Base-by-base conservation (phyloP, 1,140 invertebrate species). In the Metaphire vulgaris region DNA sequence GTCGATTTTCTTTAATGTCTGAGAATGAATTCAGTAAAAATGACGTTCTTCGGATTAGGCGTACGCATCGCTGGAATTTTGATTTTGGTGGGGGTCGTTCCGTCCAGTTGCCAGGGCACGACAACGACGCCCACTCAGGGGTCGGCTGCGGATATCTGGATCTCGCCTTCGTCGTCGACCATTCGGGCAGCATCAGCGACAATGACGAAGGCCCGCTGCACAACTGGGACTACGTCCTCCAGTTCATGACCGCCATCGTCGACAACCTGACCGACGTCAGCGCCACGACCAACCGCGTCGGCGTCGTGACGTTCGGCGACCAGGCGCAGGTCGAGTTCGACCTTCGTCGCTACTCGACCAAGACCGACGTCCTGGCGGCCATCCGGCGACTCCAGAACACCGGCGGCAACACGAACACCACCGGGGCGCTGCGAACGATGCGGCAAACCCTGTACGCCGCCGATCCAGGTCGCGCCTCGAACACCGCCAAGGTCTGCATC, bases 161-260 rank as follows among this genome's bases (percentile, higher is more conserved):
- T 66, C 33, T 78, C 16, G 66, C 68, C 56, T 72, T 78, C 33
- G 33, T 78, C 56, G 67, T 78, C 29, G 77, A 78, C 29, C 32
- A 56, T 1, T 76, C 74, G 0, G 77, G 74, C n/a, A 76, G 74
- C 34, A 73, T 76, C 34, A 32, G 77, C 41, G 41, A 56, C 41
- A 56, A 56, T 21, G 41, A 56, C 21, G 41, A 56, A 56, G 41
- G 41, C 6, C 41, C 41, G n/a, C 66, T 34, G 28, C 74, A 72
- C 2, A 33, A 70, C 16, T 73, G 31, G 29, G 33, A 33, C 15
- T 56, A 65, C 56, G 33, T 76, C n/a, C 15, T 56, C 6, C n/a
- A 78, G 30, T 75, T 74, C n/a, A 65, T 72, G 15, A 76, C 41
- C 69, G 28, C 32, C 56, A 56, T 78, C 32, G 33, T 78, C 30